Conservation (phyloP, 2,888 invertebrate genomes). For the Molanna angustata region DNA sequence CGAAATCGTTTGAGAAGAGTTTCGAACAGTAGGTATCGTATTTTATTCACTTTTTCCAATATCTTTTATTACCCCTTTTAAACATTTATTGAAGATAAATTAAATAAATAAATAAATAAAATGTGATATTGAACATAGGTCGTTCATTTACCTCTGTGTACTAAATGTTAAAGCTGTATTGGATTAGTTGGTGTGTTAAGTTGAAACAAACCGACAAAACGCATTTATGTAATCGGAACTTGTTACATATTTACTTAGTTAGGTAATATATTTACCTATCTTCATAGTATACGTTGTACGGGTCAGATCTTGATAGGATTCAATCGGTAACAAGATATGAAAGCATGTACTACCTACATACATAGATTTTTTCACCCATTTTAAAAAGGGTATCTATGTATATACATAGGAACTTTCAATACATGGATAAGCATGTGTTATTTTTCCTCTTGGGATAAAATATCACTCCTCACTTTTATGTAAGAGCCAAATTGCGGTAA, state of each 20-base stretch:
- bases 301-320: conserved; percentile 19
- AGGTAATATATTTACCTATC: conserved; percentile 1
- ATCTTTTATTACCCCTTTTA: too few species aligned
- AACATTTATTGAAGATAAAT: background rate
- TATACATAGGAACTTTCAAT: too few species aligned
- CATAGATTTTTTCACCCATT: too few species aligned
- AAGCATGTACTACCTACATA: too few species aligned
- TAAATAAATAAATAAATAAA: background rate
- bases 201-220: conserved; percentile 12
- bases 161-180: background rate
- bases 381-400: too few species aligned
- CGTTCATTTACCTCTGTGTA: background rate
- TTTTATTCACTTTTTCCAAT: too few species aligned
- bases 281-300: conserved; percentile 9
- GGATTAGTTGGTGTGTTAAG: background rate
- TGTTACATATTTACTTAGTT: conserved; percentile 11
- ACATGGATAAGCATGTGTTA: too few species aligned
- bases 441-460: too few species aligned
- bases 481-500: too few species aligned
- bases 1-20: too few species aligned
- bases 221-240: conserved; percentile 25
- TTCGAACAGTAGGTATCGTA: too few species aligned
- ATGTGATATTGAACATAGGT: background rate
- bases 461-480: too few species aligned
- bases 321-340: background rate